Evolutionary conservation across 2,797 vertebrate species (phyloP).

Genomic region (Periparus ater): DNA sequence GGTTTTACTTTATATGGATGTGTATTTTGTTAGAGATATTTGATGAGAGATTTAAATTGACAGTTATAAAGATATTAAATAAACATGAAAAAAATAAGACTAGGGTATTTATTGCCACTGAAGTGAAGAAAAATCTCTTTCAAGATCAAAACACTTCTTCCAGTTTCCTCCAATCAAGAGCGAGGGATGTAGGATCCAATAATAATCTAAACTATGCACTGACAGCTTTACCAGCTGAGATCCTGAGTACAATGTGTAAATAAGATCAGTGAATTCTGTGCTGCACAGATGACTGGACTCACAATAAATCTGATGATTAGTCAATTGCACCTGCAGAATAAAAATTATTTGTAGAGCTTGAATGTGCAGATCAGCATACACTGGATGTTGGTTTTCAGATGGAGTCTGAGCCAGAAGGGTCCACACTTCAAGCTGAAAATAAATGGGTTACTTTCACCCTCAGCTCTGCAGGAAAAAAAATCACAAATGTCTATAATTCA

Average conservation of each 20-base stretch:
- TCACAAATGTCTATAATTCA: background rate
- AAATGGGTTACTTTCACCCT: background rate
- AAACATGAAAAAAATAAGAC: background rate
- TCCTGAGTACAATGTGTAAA: background rate
- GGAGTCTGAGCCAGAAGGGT: background rate
- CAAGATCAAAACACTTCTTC: background rate
- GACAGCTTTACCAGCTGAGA: background rate
- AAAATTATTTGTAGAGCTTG: background rate
- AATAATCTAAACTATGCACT: background rate
- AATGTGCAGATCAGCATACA: background rate
- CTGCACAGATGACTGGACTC: background rate
- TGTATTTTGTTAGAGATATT: background rate
- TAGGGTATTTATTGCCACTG: background rate
- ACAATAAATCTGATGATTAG: background rate
- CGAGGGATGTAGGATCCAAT: background rate
- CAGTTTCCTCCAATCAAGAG: background rate
- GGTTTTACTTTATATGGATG: background rate
- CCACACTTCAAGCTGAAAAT: background rate
- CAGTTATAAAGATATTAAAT: background rate
- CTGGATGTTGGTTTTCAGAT: background rate
- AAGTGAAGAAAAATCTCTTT: background rate
- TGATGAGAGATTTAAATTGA: background rate
- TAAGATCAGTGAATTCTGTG: background rate
- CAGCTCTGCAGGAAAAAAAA: background rate
- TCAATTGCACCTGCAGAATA: background rate